Base-by-base conservation (phyloP, 1,140 invertebrate genomes). In the Hetaerina americana region DNA sequence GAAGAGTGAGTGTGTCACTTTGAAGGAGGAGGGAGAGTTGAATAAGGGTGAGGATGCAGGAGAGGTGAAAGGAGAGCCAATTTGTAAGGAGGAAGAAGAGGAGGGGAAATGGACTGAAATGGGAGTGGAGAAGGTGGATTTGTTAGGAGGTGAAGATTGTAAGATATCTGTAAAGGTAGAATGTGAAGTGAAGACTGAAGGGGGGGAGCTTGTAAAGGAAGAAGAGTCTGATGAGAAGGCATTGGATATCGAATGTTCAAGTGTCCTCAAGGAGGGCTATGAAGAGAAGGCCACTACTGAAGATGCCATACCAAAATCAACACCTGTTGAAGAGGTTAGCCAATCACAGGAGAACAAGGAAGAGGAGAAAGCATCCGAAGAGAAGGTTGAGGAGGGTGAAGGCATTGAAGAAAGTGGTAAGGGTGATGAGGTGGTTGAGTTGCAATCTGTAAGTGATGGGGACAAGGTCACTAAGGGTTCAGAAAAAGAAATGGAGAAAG, bases 51-150 rank as follows among this genome's bases (percentile, higher is more conserved):
- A 74, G 25, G 73, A 66, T n/a, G 73, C 75, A 57, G 40, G 15
- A 57, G 40, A 57, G 10, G 40, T 71, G 40, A 71, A 74, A 68
- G 22, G 68, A 10, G 31, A 72, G 24, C 49, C 49, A 28, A 70
- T 73, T 72, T 29, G 27, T 26, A 27, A 72, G 40, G 72, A 77
- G 74, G 72, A 72, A 26, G 74, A 72, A 40, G 74, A 78, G 29
- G 72, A 69, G 40, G 70, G 66, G 72, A 81, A 71, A 77, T 81
- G n/a, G n/a, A n/a, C n/a, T n/a, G n/a, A n/a, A n/a, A n/a, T n/a
- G n/a, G 8, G 66, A 12, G 26, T 25, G 8, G 49, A 71, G 18
- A 68, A 75, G 40, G n/a, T n/a, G n/a, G n/a, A n/a, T n/a, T n/a
- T n/a, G n/a, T n/a, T n/a, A n/a, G n/a, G n/a, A n/a, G n/a, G n/a